These are phyloP conservation scores for Lagenorhynchus albirostris DNA, from an alignment of 2,113 vertebrate species.

Conservation along the genomic window DNA sequence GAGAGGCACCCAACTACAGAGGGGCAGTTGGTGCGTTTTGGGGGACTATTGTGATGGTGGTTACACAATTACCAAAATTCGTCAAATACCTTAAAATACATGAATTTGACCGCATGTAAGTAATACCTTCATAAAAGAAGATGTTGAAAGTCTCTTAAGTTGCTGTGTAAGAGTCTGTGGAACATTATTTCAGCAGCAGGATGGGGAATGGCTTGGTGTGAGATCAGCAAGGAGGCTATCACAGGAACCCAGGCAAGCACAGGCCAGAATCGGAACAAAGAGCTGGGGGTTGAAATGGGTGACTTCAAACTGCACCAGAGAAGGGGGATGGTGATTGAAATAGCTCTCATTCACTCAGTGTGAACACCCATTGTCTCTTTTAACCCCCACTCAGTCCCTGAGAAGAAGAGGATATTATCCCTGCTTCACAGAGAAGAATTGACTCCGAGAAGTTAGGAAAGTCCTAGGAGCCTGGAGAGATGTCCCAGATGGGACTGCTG, in stretches of 20 bases:
- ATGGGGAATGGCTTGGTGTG: conserved; percentile 7
- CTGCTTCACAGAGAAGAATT: neutral
- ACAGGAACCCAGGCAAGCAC: neutral
- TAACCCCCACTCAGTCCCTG: neutral
- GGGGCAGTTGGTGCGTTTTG: no score
- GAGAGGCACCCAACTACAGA: neutral
- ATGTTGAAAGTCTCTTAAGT: neutral
- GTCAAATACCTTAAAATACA: neutral
- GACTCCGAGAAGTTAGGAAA: neutral
- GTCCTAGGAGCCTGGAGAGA: neutral
- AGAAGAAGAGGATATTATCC: neutral
- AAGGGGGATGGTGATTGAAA: neutral
- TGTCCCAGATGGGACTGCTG: neutral
- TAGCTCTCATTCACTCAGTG: neutral
- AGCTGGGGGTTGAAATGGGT: neutral
- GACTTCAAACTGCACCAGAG: neutral
- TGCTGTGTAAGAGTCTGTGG: neutral
- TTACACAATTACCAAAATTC: neutral
- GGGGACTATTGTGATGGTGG: neutral
- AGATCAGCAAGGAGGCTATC: neutral
- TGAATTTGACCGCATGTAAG: neutral
- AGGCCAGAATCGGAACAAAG: neutral
- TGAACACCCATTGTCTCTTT: neutral
- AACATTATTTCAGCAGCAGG: neutral
- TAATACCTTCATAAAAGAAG: neutral